Base-by-base conservation (phyloP, 2,113 vertebrate species). In the Mixornis gularis region DNA sequence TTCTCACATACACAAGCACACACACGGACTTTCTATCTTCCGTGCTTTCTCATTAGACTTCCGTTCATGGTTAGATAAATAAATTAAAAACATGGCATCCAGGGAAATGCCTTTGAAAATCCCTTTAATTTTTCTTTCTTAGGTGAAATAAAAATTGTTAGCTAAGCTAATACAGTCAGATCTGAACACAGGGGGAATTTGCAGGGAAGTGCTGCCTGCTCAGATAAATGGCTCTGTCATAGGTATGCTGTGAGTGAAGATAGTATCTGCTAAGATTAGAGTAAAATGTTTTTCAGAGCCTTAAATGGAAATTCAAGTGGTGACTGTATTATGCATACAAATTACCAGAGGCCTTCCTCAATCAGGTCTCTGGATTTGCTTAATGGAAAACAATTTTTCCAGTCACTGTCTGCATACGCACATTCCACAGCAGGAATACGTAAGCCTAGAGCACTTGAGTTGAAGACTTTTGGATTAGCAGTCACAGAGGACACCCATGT, bases 291-390 rank as follows among this genome's bases (percentile, higher is more conserved):
- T 97, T 97, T 94, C 93, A 96, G 90, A 92, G 73, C 71, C 90
- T 97, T 96, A 97, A 97, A 96, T 96, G 95, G 94, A 95, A 95
- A 96, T 97, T 96, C 79, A 96, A 97, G 95, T 93, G 96, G 83
- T 94, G 90, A 94, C 82, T 93, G 93, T 80, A 96, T 97, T 95
- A 92, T 94, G 95, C 96, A 94, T 89, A 96, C 92, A 95, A 95
- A 95, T 95, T 95, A 96, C 94, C n/a, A 13, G 93, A 94, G 93
- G 80, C 92, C 86, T 94, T 96, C 94, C 95, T 97, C 85, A 90
- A 53, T 94, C 94, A 89, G 83, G 83, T 94, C 92, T 96, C 90
- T 95, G 81, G 86, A 93, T 93, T 94, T 89, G 64, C 77, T 94
- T 96, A 94, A 88, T 95, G 93, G 93, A 96, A 93, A 93, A 95